These are phyloP conservation scores for Ridgeia piscesae DNA, from an alignment of 1,140 invertebrate genomes.

Conservation along the genomic window DNA sequence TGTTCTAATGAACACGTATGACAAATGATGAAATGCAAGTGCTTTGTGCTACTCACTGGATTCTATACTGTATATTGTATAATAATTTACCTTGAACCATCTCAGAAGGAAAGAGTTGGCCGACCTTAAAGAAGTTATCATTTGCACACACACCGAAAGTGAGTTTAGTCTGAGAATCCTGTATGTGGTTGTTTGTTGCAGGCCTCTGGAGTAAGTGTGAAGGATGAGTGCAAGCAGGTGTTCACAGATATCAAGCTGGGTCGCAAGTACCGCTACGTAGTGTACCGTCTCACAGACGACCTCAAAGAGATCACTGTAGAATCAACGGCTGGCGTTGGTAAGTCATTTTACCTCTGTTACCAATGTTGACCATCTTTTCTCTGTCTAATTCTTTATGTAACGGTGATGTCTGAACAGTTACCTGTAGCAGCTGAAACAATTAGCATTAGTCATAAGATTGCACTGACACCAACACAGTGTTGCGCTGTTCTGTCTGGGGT, in stretches of 20 bases:
- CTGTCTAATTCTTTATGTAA: neutral
- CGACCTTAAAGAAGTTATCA: neutral
- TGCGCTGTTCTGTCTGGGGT: no score
- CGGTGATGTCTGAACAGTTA: neutral
- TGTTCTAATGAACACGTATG: no score
- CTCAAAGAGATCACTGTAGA: constrained; percentile 42
- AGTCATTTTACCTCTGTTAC: neutral
- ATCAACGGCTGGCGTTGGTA: constrained; percentile 31
- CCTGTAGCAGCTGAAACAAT: neutral
- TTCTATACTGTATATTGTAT: no score
- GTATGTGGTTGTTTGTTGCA: constrained; percentile 29
- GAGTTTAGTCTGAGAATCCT: neutral
- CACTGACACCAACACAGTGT: neutral
- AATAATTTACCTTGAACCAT: neutral
- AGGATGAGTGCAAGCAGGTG: constrained; percentile 42
- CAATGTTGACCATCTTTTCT: neutral
- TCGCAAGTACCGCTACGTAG: constrained; percentile 44
- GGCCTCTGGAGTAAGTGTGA: constrained; percentile 46
- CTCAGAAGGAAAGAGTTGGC: neutral
- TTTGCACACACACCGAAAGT: neutral
- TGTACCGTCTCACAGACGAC: constrained; percentile 42
- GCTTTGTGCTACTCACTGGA: no score
- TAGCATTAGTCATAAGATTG: neutral
- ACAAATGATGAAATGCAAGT: no score
- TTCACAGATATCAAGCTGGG: constrained; percentile 46